These are phyloP conservation scores for Euplexia lucipara DNA, from an alignment of 2,888 invertebrate genomes.

Conservation along the genomic window DNA sequence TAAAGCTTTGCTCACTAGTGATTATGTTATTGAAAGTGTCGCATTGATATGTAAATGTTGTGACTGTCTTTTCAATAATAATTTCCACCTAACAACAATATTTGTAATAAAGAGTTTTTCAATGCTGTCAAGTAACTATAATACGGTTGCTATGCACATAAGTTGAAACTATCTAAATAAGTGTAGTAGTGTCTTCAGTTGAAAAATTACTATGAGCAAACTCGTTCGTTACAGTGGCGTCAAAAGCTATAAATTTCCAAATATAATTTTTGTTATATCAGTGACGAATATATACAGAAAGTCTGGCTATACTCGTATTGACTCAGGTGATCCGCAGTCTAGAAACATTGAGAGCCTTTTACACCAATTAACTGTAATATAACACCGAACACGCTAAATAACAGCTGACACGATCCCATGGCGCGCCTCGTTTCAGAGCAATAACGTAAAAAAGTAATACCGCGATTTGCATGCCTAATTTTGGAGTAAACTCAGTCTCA, in stretches of 20 bases:
- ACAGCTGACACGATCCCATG: slow-evolving; percentile 40
- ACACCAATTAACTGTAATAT: slow-evolving; percentile 38
- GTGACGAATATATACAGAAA: slow-evolving; percentile 32
- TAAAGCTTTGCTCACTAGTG: neutral
- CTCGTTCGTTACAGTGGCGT: slow-evolving; percentile 21
- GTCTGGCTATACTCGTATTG: slow-evolving; percentile 37
- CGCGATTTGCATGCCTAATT: slow-evolving; percentile 45
- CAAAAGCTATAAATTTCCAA: slow-evolving; percentile 30
- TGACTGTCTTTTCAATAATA: neutral
- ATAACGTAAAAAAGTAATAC: slow-evolving; percentile 38
- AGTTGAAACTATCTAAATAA: slow-evolving; percentile 14
- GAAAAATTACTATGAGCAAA: slow-evolving; percentile 19
- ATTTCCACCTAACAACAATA: neutral
- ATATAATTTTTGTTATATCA: slow-evolving; percentile 10
- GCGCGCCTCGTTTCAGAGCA: slow-evolving; percentile 20
- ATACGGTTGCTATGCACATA: slow-evolving; percentile 4
- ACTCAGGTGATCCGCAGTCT: slow-evolving; percentile 37
- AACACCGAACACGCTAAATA: slow-evolving; percentile 21
- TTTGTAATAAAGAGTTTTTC: slow-evolving; percentile 4
- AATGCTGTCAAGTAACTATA: neutral
- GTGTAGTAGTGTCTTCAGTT: slow-evolving; percentile 14
- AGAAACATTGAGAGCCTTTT: slow-evolving; percentile 16
- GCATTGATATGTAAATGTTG: neutral
- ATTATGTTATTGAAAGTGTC: neutral
- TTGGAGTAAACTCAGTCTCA: slow-evolving; percentile 43